Percentiles rank a stretch among this genome's conserved stretches.
phyloP scores from a whole-genome alignment of 30 jellyfish, hydroid and myxozoan species.

The Mastigias papua region DNA sequence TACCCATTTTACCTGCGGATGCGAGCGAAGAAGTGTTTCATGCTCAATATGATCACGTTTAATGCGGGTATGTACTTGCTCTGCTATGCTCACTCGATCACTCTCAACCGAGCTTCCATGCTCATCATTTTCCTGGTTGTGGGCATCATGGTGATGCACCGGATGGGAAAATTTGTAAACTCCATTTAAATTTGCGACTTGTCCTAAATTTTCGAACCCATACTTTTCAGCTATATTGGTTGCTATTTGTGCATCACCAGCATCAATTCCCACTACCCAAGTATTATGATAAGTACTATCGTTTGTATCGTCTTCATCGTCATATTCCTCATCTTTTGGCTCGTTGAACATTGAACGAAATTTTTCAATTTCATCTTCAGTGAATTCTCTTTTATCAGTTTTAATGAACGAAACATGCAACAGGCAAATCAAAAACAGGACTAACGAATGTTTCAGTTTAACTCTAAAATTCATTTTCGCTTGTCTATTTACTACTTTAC shows the following conservation, averaged over 20 bases:
- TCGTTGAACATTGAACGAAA: constrained; percentile 79
- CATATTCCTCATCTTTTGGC: constrained; percentile 95
- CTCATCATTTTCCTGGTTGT: background rate
- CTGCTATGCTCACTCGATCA: constrained; percentile 35
- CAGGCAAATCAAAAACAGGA: background rate
- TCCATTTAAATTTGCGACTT: constrained; percentile 81
- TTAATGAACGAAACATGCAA: background rate
- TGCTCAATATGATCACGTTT: constrained; percentile 91
- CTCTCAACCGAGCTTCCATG: constrained; percentile 4
- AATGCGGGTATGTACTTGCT: constrained; percentile 38
- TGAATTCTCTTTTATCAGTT: constrained; percentile 28
- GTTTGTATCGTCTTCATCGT: constrained; percentile 52
- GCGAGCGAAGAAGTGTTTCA: constrained; percentile 74
- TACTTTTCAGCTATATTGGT: constrained; percentile 73
- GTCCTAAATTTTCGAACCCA: constrained; percentile 85
- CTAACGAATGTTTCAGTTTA: background rate
- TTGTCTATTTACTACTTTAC: background rate
- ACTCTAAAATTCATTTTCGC: background rate
- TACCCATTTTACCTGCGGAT: constrained; percentile 90
- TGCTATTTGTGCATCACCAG: constrained; percentile 85
- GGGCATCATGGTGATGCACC: constrained; percentile 34
- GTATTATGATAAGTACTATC: constrained; percentile 78
- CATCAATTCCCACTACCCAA: constrained; percentile 91
- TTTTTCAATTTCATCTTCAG: constrained; percentile 64
- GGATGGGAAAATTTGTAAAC: constrained; percentile 79